Evolutionary conservation across 2,113 vertebrate genomes (phyloP).

Genomic region (Tiliqua scincoides): DNA sequence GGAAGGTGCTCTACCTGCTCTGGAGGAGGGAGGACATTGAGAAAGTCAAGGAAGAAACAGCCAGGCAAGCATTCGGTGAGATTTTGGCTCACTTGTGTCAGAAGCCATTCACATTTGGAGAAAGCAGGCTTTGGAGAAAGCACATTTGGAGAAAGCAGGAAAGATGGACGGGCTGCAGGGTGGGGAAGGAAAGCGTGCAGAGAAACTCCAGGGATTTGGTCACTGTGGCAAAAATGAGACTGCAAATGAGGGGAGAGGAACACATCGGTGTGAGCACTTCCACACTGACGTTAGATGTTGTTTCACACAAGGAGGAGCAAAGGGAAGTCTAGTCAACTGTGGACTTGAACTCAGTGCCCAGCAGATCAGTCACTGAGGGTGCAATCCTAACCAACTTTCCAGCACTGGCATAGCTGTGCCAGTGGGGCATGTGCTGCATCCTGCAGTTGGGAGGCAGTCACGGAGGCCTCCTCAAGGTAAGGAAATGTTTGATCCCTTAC

Average conservation of each 20-base stretch:
- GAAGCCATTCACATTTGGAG: fast-evolving
- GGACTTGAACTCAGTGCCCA: background rate
- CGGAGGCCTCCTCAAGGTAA: too few species aligned
- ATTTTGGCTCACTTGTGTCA: conserved; percentile 13
- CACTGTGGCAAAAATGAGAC: background rate
- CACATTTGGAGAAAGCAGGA: background rate
- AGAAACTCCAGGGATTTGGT: background rate
- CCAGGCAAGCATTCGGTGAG: background rate
- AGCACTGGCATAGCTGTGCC: too few species aligned
- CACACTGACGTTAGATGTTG: background rate
- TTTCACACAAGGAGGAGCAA: background rate
- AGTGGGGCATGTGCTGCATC: too few species aligned
- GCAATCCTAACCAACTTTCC: too few species aligned
- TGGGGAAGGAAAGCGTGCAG: background rate
- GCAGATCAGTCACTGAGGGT: background rate
- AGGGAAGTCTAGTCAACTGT: background rate
- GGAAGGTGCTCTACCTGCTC: conserved; percentile 48
- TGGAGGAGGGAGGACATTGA: conserved; percentile 30
- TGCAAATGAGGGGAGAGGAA: background rate
- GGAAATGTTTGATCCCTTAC: too few species aligned
- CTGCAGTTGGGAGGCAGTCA: too few species aligned
- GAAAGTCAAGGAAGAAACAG: conserved; percentile 54
- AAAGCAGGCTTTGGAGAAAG: conserved; percentile 6
- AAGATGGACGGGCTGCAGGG: conserved; percentile 10
- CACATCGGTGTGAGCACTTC: background rate